Evolutionary conservation across 2,888 invertebrate species (phyloP), one percentile per base, ranked within the genome.

Genomic region (Lepetodrilus schrolli): DNA sequence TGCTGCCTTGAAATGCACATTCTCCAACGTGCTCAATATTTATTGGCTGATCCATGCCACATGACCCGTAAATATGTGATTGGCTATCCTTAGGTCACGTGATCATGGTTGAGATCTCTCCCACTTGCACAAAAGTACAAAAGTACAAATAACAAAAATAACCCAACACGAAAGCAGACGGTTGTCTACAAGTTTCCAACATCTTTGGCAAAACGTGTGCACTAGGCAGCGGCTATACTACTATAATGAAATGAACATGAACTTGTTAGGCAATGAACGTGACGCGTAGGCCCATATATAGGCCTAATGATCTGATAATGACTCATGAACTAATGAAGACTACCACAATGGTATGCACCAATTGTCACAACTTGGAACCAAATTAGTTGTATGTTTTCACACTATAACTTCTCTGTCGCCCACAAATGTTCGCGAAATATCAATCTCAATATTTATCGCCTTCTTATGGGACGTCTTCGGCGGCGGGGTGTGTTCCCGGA

Each of bases 371-470:
- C 36, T 20, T 20, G 10, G 38, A 38, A 20, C 20, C 66, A n/a
- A n/a, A n/a, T n/a, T n/a, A n/a, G n/a, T n/a, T n/a, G n/a, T n/a
- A n/a, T n/a, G n/a, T 17, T 23, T 71, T 73, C 78, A 87, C 71
- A 87, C 85, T 74, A 86, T 84, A 4, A 85, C 83, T 73, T 87
- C 87, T 68, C 83, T 81, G 68, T 86, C 86, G 23, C 78, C 77
- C 8, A 77, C 78, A 26, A 82, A 66, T 50, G 81, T 81, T 66
- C 79, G 70, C 17, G 81, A 80, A 38, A 81, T 83, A 79, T 74
- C 83, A 43, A 77, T 81, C 72, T 83, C 79, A 34, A 87, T 83
- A 74, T 87, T 87, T 13, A 86, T 87, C 73, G 86, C 83, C 73
- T 87, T 87, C 49, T 82, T 84, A 73, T 82, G 81, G 49, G 83